A percentile compares a stretch with the other conserved stretches of the same genome.
These are phyloP conservation scores for Hippocampus mohnikei DNA, from an alignment of 2,113 vertebrate species.

Conservation along the genomic window DNA sequence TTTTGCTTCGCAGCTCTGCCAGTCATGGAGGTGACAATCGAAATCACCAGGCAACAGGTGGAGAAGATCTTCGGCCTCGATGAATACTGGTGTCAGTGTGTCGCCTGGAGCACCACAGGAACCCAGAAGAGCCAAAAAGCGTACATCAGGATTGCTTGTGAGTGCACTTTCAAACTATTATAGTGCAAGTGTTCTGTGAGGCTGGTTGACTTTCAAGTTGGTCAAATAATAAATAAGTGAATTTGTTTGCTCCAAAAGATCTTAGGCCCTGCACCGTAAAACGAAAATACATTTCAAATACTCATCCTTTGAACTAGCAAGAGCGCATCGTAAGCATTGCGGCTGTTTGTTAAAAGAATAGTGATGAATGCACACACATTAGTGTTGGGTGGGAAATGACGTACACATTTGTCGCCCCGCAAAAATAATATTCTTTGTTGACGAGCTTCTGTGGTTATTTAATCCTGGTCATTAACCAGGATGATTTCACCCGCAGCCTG, in stretches of 20 bases:
- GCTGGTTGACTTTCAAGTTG: neutral
- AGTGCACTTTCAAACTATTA: conserved; percentile 63
- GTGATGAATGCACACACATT: neutral
- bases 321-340: neutral
- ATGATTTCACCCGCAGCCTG: neutral
- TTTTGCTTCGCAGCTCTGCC: conserved; percentile 79
- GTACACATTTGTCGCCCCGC: neutral
- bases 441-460: neutral
- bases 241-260: neutral
- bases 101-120: conserved; percentile 96
- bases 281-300: neutral
- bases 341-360: neutral
- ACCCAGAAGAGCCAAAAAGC: conserved; percentile 99
- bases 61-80: conserved; percentile 97
- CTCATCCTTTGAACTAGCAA: neutral
- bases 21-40: conserved; percentile 91
- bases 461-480: neutral
- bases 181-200: neutral
- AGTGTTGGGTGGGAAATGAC: neutral
- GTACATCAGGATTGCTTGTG: conserved; percentile 93
- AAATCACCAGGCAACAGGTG: conserved; percentile 95
- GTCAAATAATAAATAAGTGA: neutral
- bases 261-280: neutral
- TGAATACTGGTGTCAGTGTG: conserved; percentile 98
- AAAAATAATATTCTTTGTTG: neutral